These are phyloP conservation scores for Spinus pinus DNA, from an alignment of 2,797 vertebrate genomes.

Conservation along the genomic window DNA sequence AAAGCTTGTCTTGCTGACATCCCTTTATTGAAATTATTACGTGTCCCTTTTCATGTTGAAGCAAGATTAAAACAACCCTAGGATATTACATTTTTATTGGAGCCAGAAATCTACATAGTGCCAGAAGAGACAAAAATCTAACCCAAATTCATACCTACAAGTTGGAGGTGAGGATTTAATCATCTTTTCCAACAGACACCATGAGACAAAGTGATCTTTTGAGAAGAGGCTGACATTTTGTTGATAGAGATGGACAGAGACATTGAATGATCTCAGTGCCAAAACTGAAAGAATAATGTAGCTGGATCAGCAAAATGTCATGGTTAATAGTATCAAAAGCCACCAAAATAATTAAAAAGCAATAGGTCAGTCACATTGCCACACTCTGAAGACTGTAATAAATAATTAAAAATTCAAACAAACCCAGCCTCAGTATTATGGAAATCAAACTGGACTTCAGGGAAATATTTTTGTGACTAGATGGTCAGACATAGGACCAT, in stretches of 20 bases:
- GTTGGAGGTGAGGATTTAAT: not conserved
- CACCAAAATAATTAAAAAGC: constrained; percentile 73
- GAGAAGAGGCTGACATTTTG: constrained; percentile 33
- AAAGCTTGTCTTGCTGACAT: constrained; percentile 18
- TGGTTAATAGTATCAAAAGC: constrained; percentile 63
- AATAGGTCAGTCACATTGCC: constrained; percentile 59
- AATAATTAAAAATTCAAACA: constrained; percentile 74
- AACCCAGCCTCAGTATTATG: constrained; percentile 47
- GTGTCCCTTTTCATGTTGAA: constrained; percentile 32
- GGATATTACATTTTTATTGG: constrained; percentile 30
- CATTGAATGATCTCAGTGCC: constrained; percentile 35
- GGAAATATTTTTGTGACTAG: constrained; percentile 30
- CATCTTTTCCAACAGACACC: not conserved
- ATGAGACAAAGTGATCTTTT: constrained; percentile 28
- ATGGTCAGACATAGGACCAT: not conserved
- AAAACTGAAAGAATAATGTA: constrained; percentile 25
- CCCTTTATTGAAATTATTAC: constrained; percentile 41
- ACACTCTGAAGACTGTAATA: constrained; percentile 66
- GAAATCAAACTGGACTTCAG: constrained; percentile 48
- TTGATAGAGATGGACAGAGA: constrained; percentile 53
- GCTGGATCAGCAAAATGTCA: constrained; percentile 63
- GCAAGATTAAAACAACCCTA: constrained; percentile 25
- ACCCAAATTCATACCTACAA: not conserved
- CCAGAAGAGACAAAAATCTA: constrained; percentile 37
- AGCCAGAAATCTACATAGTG: constrained; percentile 23